phyloP scores from a whole-genome alignment of 2,797 vertebrate species.

The Falco peregrinus region DNA sequence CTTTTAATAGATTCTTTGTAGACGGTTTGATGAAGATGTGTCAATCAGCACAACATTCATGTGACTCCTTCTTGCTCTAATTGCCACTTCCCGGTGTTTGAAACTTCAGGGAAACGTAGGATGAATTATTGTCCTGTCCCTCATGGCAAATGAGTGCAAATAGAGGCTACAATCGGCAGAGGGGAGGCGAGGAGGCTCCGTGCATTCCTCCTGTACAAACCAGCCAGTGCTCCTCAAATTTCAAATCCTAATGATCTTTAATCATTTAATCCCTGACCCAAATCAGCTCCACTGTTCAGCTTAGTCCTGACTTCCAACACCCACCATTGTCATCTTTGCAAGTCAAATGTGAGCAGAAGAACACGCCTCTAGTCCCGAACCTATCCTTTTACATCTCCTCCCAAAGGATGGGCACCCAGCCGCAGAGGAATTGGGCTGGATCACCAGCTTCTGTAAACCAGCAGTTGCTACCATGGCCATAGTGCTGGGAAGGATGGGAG shows the following conservation, averaged over 20 bases:
- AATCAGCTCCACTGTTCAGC: not conserved
- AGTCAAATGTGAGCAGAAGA: not conserved
- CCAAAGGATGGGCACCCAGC: not conserved
- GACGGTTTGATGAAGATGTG: not conserved
- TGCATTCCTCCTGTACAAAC: rapidly evolving
- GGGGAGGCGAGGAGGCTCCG: rapidly evolving
- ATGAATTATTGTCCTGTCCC: not conserved
- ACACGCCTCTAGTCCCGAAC: not conserved
- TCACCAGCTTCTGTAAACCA: not conserved
- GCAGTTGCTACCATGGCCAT: not conserved
- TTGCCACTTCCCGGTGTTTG: not conserved
- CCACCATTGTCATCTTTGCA: not conserved
- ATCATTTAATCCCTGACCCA: conserved; percentile 19
- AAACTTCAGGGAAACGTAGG: not conserved
- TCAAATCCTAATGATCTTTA: not conserved
- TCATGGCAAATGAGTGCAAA: rapidly evolving
- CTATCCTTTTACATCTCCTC: not conserved
- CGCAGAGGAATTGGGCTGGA: not conserved
- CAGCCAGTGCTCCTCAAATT: not conserved
- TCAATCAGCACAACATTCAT: not conserved
- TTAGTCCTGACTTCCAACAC: not conserved
- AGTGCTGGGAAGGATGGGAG: not conserved
- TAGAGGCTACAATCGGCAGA: not conserved
- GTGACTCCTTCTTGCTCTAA: not conserved
- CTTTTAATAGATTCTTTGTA: not conserved